Percentiles rank a stretch among this genome's conserved stretches.
Evolutionary conservation across 2,888 invertebrate genomes (phyloP).

Genomic region (Drosophila buzzatii): DNA sequence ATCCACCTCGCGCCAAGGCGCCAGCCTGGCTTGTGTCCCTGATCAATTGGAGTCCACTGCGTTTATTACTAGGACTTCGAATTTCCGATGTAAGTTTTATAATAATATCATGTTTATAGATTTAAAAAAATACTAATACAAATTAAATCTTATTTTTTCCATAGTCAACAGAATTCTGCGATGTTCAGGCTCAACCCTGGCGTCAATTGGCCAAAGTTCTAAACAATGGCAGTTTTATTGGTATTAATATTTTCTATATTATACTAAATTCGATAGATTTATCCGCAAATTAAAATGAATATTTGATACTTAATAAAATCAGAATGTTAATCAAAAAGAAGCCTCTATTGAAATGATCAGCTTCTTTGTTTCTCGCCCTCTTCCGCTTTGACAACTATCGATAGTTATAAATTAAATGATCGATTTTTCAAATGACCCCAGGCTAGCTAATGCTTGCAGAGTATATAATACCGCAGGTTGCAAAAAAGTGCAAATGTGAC

Average conservation of each 20-base stretch:
- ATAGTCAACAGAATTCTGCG: slow-evolving; percentile 76
- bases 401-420: background rate
- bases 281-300: background rate
- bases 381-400: background rate
- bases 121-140: background rate
- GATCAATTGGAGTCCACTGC: slow-evolving; percentile 70
- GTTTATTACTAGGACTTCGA: slow-evolving; percentile 74
- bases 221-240: slow-evolving; percentile 73
- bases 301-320: background rate
- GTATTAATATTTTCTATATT: slow-evolving; percentile 61
- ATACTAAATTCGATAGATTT: slow-evolving; percentile 41
- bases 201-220: slow-evolving; percentile 77
- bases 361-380: background rate
- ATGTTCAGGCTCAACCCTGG: slow-evolving; percentile 81
- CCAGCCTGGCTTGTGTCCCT: slow-evolving; percentile 56
- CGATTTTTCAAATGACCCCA: background rate
- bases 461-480: background rate
- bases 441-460: background rate
- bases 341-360: background rate
- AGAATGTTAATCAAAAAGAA: background rate
- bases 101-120: fast-evolving
- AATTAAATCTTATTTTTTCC: background rate
- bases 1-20: slow-evolving; percentile 79
- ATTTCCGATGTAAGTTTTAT: slow-evolving; percentile 74
- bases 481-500: background rate